Percentiles rank a stretch among this genome's conserved stretches.
phyloP scores from a whole-genome alignment of 2,888 invertebrate genomes.

The Junonia oenone region DNA sequence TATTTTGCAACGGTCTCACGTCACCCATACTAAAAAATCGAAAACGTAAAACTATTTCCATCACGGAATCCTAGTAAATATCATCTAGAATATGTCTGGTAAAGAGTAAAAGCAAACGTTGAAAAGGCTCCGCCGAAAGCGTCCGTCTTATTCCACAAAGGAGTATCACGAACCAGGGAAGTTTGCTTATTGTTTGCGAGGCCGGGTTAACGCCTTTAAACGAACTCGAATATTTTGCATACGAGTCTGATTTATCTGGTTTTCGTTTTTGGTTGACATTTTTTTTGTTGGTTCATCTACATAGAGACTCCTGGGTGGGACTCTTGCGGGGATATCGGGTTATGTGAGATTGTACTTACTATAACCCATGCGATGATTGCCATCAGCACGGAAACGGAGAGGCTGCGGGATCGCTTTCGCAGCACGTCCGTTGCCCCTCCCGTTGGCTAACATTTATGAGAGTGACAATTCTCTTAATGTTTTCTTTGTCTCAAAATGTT shows the following conservation, averaged over 20 bases:
- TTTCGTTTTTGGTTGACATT: constrained; percentile 13
- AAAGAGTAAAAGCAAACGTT: constrained; percentile 16
- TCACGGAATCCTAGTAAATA: neutral
- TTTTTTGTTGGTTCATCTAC: too few species aligned
- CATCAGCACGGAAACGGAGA: too few species aligned
- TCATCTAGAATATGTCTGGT: constrained; percentile 10
- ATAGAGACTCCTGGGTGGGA: too few species aligned
- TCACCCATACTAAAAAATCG: too few species aligned
- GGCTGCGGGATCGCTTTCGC: too few species aligned
- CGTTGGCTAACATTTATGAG: constrained; percentile 6
- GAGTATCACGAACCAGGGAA: constrained; percentile 20
- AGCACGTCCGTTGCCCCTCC: too few species aligned
- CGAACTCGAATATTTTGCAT: constrained; percentile 19
- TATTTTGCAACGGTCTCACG: too few species aligned
- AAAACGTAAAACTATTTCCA: constrained; percentile 1
- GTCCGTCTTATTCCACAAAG: constrained; percentile 21
- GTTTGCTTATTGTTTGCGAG: constrained; percentile 28
- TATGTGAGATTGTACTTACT: too few species aligned
- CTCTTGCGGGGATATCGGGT: too few species aligned
- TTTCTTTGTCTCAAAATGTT: neutral
- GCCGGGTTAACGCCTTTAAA: constrained; percentile 20
- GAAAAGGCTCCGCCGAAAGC: constrained; percentile 14
- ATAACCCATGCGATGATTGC: too few species aligned
- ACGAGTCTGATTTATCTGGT: constrained; percentile 9
- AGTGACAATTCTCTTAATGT: neutral